phyloP scores from a whole-genome alignment of 2,888 invertebrate genomes.

The Odontocolon sp. region DNA sequence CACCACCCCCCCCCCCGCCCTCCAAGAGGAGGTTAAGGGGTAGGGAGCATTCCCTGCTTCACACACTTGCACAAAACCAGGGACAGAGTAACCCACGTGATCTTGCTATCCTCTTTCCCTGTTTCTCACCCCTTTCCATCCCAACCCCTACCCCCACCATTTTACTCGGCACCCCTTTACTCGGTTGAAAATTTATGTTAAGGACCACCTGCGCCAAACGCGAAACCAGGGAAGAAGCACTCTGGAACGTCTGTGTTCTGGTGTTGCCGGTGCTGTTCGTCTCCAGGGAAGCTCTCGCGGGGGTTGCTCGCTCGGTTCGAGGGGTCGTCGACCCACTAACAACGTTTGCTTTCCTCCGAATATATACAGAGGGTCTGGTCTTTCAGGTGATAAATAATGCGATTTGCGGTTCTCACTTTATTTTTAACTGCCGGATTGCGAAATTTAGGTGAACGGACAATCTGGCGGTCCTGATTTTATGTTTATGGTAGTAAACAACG shows the following conservation, averaged over 20 bases:
- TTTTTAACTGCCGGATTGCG: slow-evolving; percentile 54
- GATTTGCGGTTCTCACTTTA: slow-evolving; percentile 39
- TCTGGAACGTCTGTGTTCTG: slow-evolving; percentile 56
- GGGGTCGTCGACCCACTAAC: slow-evolving; percentile 30
- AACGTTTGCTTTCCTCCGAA: slow-evolving; percentile 3
- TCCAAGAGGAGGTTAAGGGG: no score
- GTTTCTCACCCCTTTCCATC: no score
- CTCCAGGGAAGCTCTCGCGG: slow-evolving; percentile 11
- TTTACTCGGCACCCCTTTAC: slow-evolving; percentile 45
- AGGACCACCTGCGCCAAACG: slow-evolving; percentile 67
- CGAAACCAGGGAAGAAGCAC: slow-evolving; percentile 52
- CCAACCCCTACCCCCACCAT: not conserved
- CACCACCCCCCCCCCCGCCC: no score
- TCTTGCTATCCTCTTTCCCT: slow-evolving; percentile 39
- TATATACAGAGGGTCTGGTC: slow-evolving; percentile 4
- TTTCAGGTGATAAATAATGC: slow-evolving; percentile 41
- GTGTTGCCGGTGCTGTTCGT: slow-evolving; percentile 44
- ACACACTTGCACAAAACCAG: no score
- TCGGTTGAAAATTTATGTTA: slow-evolving; percentile 61
- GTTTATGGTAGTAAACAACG: no score
- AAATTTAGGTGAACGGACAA: no score
- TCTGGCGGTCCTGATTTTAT: no score
- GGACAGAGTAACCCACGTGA: slow-evolving; percentile 42
- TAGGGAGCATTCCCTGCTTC: no score
- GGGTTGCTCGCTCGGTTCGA: slow-evolving; percentile 10